Evolutionary conservation across 2,888 invertebrate genomes (phyloP), one percentile per base, ranked within the genome.

Genomic region (Acanthacorydalis orientalis): DNA sequence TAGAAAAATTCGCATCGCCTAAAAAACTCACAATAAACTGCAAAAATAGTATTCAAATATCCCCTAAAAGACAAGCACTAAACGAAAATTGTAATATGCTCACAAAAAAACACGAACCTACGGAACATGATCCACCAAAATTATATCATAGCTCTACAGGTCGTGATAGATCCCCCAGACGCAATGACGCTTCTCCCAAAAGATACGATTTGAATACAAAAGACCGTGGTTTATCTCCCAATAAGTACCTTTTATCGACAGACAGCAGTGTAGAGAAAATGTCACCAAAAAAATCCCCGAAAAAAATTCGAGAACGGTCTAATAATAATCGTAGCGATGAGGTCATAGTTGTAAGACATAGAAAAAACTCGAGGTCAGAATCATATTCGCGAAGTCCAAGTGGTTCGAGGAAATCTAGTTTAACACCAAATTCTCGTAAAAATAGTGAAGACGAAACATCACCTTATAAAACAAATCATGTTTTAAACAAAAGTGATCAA

Each of bases 281-380:
- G 52, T 60, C 60, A 39, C 60, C 60, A 23, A 60, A 57, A 48
- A 57, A 57, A 12, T 60, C 60, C 47, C 59, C 60, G 35, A 59
- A 58, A 56, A 61, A 57, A 53, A 54, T 55, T 31, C 52, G 53
- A 45, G 50, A 53, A 16, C 53, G 47, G 8, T 47, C 54, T 15
- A 51, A 50, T 23, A 56, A 53, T 51, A 59, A 60, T 44, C 42
- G 42, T 16, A 44, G 46, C 41, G 52, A 15, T 55, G 47, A 47
- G 23, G 47, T 47, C n/a, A 47, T 47, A 15, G 37, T 47, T 41
- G 40, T 47, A 10, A 41, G 34, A 37, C 43, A 47, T 35, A 23
- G 47, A 12, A 37, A 39, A 37, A 47, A 37, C 16, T 47, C 47
- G 2, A 33, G 37, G 9, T 33, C 40, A n/a, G 47, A 47, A 35